Conservation (phyloP, 2,888 invertebrate species). For the Shargacucullia verbasci region DNA sequence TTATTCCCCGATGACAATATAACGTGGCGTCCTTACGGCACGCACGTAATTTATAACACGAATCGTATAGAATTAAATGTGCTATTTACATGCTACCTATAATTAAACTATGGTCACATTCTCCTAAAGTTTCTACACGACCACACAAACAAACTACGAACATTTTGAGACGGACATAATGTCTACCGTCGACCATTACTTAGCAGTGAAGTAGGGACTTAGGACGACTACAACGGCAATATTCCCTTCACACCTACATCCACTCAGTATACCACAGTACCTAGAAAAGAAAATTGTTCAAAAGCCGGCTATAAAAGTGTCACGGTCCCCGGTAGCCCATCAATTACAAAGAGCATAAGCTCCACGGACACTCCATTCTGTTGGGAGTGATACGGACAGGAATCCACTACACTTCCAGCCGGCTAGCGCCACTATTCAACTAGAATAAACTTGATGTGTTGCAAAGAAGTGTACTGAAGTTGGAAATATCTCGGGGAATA, state of each 20-base stretch:
- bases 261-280: constrained; percentile 30
- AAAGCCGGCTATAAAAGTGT: constrained; percentile 57
- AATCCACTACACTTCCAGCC: constrained; percentile 52
- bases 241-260: constrained; percentile 34
- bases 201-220: constrained; percentile 26
- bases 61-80: constrained; percentile 28
- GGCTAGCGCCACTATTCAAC: constrained; percentile 33
- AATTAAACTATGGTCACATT: constrained; percentile 23
- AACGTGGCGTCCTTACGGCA: constrained; percentile 31
- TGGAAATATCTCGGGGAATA: constrained; percentile 40
- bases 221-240: constrained; percentile 20
- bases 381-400: constrained; percentile 45
- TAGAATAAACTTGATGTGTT: constrained; percentile 47
- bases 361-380: constrained; percentile 51
- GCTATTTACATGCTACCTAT: constrained; percentile 32
- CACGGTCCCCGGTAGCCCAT: constrained; percentile 48
- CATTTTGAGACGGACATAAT: constrained; percentile 8
- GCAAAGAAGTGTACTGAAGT: constrained; percentile 37
- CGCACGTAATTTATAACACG: constrained; percentile 34
- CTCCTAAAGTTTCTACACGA: not conserved
- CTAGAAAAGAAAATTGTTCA: constrained; percentile 47
- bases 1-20: constrained; percentile 44
- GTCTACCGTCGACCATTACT: constrained; percentile 14
- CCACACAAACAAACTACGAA: not conserved
- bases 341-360: constrained; percentile 58